These are phyloP conservation scores for Platorchestia sp. DNA, from an alignment of 1,140 invertebrate genomes.

Conservation along the genomic window DNA sequence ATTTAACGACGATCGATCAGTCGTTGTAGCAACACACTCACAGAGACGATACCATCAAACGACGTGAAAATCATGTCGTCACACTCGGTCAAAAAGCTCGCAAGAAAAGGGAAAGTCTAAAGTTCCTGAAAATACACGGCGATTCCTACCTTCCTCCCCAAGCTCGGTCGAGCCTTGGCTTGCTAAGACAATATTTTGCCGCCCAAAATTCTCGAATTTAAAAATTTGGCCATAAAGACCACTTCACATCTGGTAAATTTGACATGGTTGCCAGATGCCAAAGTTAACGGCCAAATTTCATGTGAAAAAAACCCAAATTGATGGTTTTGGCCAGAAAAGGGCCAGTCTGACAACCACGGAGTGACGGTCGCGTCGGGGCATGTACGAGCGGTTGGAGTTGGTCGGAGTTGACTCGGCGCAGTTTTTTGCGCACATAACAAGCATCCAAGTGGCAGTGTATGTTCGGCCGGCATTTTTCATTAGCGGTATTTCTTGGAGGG, in stretches of 20 bases:
- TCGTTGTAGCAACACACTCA: not conserved
- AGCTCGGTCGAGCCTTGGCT: no score
- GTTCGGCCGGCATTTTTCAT: slow-evolving; percentile 33
- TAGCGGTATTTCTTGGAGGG: slow-evolving; percentile 35
- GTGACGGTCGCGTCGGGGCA: no score
- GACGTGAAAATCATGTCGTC: not conserved
- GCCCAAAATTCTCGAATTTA: no score
- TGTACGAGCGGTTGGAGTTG: not conserved
- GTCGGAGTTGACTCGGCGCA: not conserved
- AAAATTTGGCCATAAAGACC: no score
- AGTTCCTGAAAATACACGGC: not conserved
- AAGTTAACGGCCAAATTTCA: no score
- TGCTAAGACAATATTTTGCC: no score
- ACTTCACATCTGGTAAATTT: no score
- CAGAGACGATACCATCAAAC: not conserved
- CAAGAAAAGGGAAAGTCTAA: not conserved
- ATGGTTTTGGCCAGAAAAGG: no score
- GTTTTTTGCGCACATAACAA: slow-evolving; percentile 32
- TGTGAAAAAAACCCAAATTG: no score
- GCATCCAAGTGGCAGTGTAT: slow-evolving; percentile 12
- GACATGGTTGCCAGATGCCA: no score
- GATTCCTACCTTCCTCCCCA: not conserved
- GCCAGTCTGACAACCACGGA: no score
- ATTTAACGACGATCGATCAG: not conserved
- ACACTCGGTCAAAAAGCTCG: not conserved